These are phyloP conservation scores for Oophaga pumilio DNA, from an alignment of 2,113 vertebrate genomes.

Conservation along the genomic window DNA sequence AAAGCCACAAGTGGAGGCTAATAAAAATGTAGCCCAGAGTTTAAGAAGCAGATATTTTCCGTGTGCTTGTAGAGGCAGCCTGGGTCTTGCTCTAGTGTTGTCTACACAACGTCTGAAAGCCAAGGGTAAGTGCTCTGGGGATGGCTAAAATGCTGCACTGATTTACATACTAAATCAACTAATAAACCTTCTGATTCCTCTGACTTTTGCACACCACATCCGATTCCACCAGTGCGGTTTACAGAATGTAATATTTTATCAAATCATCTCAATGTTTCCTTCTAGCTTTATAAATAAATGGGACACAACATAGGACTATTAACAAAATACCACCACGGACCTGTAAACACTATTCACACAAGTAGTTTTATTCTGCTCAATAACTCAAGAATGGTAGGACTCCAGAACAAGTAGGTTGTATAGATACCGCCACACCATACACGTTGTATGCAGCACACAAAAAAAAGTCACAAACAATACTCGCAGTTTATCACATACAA, in stretches of 20 bases:
- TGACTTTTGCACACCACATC: conserved; percentile 50
- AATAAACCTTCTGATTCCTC: conserved; percentile 42
- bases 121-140: conserved; percentile 58
- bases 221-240: conserved; percentile 17
- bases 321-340: neutral
- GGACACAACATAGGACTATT: neutral
- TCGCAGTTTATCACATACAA: neutral
- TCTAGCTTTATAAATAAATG: neutral
- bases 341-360: neutral
- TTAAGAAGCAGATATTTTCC: conserved; percentile 55
- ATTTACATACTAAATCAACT: conserved; percentile 50
- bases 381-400: conserved; percentile 19
- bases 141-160: conserved; percentile 37
- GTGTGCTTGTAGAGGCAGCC: conserved; percentile 49
- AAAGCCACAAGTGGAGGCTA: conserved; percentile 54
- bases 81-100: conserved; percentile 36
- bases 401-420: conserved; percentile 26
- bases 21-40: conserved; percentile 60
- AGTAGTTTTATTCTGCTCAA: neutral
- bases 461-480: conserved; percentile 15
- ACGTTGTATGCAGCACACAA: conserved; percentile 12
- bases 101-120: conserved; percentile 55
- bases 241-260: conserved; percentile 33
- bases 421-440: conserved; percentile 6
- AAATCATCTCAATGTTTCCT: conserved; percentile 4